A percentile compares a stretch with the other conserved stretches of the same genome.
Conservation (phyloP, 2,888 invertebrate species). For the Andrena chrysosceles region DNA sequence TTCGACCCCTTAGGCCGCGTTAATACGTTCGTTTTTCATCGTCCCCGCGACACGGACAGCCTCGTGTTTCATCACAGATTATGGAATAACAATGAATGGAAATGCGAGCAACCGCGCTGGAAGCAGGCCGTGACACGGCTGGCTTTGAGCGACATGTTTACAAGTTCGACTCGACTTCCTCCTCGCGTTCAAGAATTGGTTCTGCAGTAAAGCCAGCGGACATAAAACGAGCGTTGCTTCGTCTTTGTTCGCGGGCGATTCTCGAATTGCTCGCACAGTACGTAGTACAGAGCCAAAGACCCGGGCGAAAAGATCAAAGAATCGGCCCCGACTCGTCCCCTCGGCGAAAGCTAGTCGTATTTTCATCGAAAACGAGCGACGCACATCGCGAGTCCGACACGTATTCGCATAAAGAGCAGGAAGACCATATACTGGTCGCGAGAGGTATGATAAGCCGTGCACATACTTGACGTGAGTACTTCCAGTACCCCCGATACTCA, state of each 20-base stretch:
- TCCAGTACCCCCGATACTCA: slow-evolving; percentile 72
- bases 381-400: slow-evolving; percentile 47
- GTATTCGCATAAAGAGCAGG: slow-evolving; percentile 78
- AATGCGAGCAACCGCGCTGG: slow-evolving; percentile 47
- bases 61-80: slow-evolving; percentile 51
- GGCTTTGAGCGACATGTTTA: slow-evolving; percentile 55
- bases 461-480: slow-evolving; percentile 80
- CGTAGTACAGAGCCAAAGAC: slow-evolving; percentile 27
- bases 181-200: slow-evolving; percentile 18
- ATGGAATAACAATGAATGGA: slow-evolving; percentile 61
- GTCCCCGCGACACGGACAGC: slow-evolving; percentile 59
- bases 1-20: slow-evolving; percentile 53
- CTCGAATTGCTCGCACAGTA: not conserved
- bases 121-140: slow-evolving; percentile 33
- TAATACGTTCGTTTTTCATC: slow-evolving; percentile 75
- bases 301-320: slow-evolving; percentile 3
- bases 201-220: not conserved
- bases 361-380: slow-evolving; percentile 51
- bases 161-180: slow-evolving; percentile 24
- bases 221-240: not conserved
- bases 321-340: not conserved
- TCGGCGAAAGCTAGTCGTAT: slow-evolving; percentile 28
- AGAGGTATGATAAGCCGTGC: slow-evolving; percentile 77
- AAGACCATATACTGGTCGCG: slow-evolving; percentile 78
- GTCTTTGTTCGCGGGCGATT: not conserved